Evolutionary conservation across 2,113 vertebrate genomes (phyloP), one percentile per base, ranked within the genome.

Genomic region (Sinocyclocheilus grahami): DNA sequence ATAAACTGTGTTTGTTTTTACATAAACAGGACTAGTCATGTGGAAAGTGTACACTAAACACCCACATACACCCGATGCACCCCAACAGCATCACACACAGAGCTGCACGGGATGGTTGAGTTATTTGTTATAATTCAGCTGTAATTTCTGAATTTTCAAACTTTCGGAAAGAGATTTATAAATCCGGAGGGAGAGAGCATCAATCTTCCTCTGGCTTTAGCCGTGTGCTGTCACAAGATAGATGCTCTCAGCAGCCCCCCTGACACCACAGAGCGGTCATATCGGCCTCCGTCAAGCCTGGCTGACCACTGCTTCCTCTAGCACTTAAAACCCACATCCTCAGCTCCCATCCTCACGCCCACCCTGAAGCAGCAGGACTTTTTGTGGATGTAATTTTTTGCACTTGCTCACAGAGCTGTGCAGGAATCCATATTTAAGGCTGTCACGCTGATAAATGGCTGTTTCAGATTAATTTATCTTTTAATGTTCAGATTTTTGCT

Each of bases 391-490:
- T 11, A 3, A 13, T 42, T 75, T 84, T 77, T 82, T 55, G 27
- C 16, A 8, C 20, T 74, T 46, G 51, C 82, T 60, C 37, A 30
- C 24, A 77, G 39, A 24, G 37, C 27, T 85, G 72, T 30, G 37
- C 4, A 46, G 88, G 89, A 92, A 78, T 90, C 92, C 91, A 88
- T 93, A 93, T 94, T 92, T 89, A 92, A 91, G 92, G 90, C 91
- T 93, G 93, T 92, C 93, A 91, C 88, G 77, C 90, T 93, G 93
- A 95, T 93, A 94, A 94, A 92, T 93, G 82, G 90, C 89, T 90
- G 79, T 85, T 91, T 91, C 90, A 93, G 90, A 94, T 94, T 92
- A 92, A 94, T 94, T 90, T 92, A 85, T 91, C 18, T 20, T 69
- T 82, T 82, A 69, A 82, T 51, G 39, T 82, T 82, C 22, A 67